Percentiles rank a stretch among this genome's conserved stretches.
Conservation (phyloP, 64 coral and sea anemone genomes). For the Anthopleura sola region DNA sequence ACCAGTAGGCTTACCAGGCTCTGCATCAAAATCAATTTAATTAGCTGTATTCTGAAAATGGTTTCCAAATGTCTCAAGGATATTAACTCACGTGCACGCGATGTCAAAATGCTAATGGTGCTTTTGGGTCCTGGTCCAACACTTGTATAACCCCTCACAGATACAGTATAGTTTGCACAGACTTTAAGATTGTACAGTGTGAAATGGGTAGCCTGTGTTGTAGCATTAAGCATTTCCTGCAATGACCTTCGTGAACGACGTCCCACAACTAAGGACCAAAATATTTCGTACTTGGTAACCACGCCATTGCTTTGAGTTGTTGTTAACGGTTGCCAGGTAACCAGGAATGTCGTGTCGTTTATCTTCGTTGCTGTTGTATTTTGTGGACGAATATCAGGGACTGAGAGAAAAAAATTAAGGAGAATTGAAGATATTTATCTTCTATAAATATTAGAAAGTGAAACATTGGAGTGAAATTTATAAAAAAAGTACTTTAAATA, state of each 20-base stretch:
- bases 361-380: neutral
- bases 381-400: neutral
- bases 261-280: neutral
- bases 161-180: neutral
- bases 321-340: neutral
- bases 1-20: neutral
- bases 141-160: neutral
- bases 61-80: no score
- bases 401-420: neutral
- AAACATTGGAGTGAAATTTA: no score
- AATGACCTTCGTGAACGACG: slow-evolving; percentile 6
- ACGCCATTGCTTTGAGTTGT: neutral
- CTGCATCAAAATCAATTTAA: neutral
- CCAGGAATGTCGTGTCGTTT: neutral
- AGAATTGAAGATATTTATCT: no score
- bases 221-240: neutral
- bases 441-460: no score
- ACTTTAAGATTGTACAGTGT: neutral
- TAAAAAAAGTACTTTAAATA: no score
- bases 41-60: no score
- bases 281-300: neutral
- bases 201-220: neutral
- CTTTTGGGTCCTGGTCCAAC: neutral
- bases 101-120: neutral
- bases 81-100: neutral